Base-by-base conservation (phyloP, 2,113 vertebrate species). In the Oncorhynchus kisutch region DNA sequence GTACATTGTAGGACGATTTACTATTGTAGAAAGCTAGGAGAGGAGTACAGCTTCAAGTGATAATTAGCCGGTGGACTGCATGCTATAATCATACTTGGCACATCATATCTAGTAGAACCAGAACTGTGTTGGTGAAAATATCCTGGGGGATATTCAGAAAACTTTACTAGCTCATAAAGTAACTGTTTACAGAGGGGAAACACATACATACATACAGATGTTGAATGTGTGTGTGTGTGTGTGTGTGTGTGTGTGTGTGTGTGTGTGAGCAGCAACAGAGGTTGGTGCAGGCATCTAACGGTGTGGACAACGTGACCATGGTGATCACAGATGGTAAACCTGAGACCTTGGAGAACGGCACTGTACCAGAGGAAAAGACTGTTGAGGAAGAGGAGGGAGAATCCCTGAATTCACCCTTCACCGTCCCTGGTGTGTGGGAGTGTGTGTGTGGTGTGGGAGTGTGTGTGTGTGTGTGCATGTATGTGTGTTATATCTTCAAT, bases 321-420 rank as follows among this genome's bases (percentile, higher is more conserved):
- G 25, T 24, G 24, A 67, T 27, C 3, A 67, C 92, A 62, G 95
- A 95, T 27, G 94, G 93, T 67, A 94, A 91, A 45, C 91, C 90
- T 2, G 92, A 94, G 34, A 93, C 91, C 75, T 87, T 94, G 0
- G 95, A 95, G 82, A 96, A 96, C 0, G 95, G 95, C 20, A 92
- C 89, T 0, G 78, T 95, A 1, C 91, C 91, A 1, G 87, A 88
- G 80, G 95, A 93, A 8, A 95, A 92, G 76, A 89, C 80, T 25
- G 22, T 72, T 22, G 68, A 91, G 4, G 92, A 90, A 2, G 91
- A 89, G 48, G 77, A 82, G 0, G 82, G 72, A 2, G 82, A 91
- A 0, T 85, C 82, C 48, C 29, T 93, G 60, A 81, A 81, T 13
- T 94, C 95, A 67, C 95, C 95, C 1, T 96, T 96, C 86, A 93